Evolutionary conservation across 2,797 vertebrate species (phyloP).

Genomic region (Jordanella pulchra): DNA sequence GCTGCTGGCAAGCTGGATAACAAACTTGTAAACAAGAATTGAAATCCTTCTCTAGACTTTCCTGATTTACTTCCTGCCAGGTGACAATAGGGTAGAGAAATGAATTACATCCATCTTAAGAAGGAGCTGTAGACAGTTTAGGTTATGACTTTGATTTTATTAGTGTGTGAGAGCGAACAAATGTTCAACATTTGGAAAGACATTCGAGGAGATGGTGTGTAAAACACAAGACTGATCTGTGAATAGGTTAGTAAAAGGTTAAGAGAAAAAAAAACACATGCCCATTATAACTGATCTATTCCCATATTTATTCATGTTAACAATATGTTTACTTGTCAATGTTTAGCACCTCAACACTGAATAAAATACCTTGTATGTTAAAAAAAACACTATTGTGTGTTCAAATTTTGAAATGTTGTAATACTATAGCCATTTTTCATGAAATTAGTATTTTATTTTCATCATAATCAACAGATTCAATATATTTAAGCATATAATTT

Average conservation of each 20-base stretch:
- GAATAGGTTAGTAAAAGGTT: background rate
- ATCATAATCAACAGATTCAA: background rate
- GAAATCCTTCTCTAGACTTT: conserved; percentile 14
- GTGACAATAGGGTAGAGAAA: background rate
- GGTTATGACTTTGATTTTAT: background rate
- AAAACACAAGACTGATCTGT: background rate
- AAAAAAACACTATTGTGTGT: background rate
- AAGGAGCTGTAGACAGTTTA: background rate
- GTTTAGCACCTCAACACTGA: too few relatives aligned
- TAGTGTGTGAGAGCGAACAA: conserved; percentile 1
- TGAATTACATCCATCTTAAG: background rate
- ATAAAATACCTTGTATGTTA: too few relatives aligned
- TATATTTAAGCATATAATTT: background rate
- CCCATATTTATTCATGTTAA: too few relatives aligned
- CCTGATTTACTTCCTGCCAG: conserved; percentile 1
- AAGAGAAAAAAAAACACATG: too few relatives aligned
- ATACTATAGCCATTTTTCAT: background rate
- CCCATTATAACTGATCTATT: too few relatives aligned
- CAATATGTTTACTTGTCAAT: too few relatives aligned
- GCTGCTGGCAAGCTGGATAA: conserved; percentile 14
- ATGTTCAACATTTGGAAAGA: background rate
- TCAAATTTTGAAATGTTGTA: background rate
- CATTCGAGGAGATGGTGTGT: background rate
- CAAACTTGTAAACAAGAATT: conserved; percentile 35
- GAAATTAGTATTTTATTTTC: background rate